Evolutionary conservation across 2,113 vertebrate species (phyloP), one percentile per base, ranked within the genome.

Genomic region (Lamprologus lemairii): DNA sequence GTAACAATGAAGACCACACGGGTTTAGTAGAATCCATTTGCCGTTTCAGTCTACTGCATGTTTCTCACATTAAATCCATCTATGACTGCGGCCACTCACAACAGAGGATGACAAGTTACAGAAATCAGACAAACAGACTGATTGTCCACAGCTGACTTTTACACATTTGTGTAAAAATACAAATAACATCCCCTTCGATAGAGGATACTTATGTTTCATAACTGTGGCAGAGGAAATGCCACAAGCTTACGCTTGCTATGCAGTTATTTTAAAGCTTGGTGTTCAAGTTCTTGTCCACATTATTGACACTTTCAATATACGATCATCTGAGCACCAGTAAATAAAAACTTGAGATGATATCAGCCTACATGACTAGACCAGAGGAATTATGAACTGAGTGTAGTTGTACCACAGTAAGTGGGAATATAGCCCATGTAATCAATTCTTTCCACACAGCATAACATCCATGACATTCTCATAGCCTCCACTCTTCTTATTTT

Each of bases 101-200:
- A 33, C 9, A 57, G n/a, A 73, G 12, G 45, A 63, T 37, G 21
- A 75, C 71, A 4, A 86, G 60, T 45, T 19, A 35, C 65, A 53
- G 37, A 65, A 68, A 68, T 37, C 63, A 37, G 31, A 75, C 37
- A 55, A 87, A 68, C 28, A 45, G 23, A 88, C 47, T 16, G 83
- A 91, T 71, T 90, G 88, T 89, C 81, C 82, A 31, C 40, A 75
- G 88, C 65, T 91, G 68, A 54, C 35, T 71, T 88, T 75, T 71
- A 87, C 31, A 86, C 23, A 28, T 28, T 23, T 55, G 17, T 86
- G 71, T 42, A 73, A 71, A 55, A 68, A 17, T 10, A 37, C 9
- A 54, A 19, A 63, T 33, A 33, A 28, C 4, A 17, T 5, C 13
- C n/a, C 16, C 16, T 63, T 35, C 2, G 16, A n/a, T 51, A 78